Evolutionary conservation across 2,797 vertebrate species (phyloP).

Genomic region (Thripadectes ignobilis): DNA sequence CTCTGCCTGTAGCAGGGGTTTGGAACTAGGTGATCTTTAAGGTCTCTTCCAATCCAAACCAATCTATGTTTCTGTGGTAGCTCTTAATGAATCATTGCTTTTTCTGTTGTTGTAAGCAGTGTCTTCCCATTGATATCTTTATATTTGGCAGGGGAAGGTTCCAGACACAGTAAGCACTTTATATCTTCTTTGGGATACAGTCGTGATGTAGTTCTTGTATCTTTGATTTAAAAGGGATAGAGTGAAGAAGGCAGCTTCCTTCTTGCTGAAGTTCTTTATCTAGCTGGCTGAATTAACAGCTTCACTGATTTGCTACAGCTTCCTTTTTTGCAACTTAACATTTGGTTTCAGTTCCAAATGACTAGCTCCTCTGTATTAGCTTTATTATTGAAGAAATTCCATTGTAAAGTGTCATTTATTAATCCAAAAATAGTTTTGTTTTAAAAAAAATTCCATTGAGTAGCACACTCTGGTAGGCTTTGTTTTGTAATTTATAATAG

Average conservation of each 20-base stretch:
- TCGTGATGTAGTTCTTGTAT: neutral
- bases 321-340: neutral
- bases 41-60: neutral
- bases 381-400: neutral
- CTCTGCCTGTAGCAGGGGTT: neutral
- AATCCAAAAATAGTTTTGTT: neutral
- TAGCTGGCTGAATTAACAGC: neutral
- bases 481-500: neutral
- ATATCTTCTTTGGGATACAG: neutral
- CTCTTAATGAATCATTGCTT: neutral
- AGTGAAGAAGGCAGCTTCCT: neutral
- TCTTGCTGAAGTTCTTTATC: neutral
- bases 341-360: neutral
- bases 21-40: neutral
- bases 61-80: neutral
- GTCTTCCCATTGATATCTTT: neutral
- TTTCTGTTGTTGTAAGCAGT: rapidly evolving
- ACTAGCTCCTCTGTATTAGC: neutral
- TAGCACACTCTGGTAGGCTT: neutral
- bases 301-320: neutral
- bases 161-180: neutral
- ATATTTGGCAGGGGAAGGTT: neutral
- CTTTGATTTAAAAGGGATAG: neutral
- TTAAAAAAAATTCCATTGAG: neutral
- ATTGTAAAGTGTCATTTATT: neutral